These are phyloP conservation scores for Bufo bufo DNA, from an alignment of 2,113 vertebrate genomes.

Conservation along the genomic window DNA sequence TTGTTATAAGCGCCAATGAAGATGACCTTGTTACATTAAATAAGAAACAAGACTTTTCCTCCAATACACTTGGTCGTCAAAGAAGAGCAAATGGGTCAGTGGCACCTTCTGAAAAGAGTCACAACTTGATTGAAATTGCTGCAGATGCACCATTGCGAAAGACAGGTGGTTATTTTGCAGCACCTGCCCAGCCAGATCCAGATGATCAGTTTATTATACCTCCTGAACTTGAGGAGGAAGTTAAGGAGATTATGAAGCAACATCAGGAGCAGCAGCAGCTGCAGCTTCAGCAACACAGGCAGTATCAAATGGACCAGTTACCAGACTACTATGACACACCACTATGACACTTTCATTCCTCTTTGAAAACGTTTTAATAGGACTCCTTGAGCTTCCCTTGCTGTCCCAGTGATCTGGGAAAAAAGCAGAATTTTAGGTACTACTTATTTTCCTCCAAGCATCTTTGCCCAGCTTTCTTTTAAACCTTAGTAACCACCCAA, in stretches of 20 bases:
- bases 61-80: conserved; percentile 73
- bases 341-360: conserved; percentile 78
- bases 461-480: conserved; percentile 27
- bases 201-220: conserved; percentile 98
- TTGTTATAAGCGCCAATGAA: conserved; percentile 77
- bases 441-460: conserved; percentile 24
- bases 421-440: conserved; percentile 52
- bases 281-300: conserved; percentile 78
- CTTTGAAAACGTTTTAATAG: conserved; percentile 21
- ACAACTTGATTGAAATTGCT: conserved; percentile 94
- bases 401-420: conserved; percentile 14
- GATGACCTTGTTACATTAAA: conserved; percentile 60
- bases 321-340: conserved; percentile 89
- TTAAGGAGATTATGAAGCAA: conserved; percentile 97
- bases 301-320: conserved; percentile 77
- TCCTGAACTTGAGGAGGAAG: conserved; percentile 96
- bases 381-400: conserved; percentile 37
- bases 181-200: conserved; percentile 91
- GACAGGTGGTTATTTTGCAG: conserved; percentile 92
- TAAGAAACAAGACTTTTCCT: conserved; percentile 66
- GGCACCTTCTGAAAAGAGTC: conserved; percentile 88
- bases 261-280: conserved; percentile 87
- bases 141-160: conserved; percentile 86
- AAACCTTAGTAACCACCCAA: conserved; percentile 38
- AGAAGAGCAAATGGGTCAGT: conserved; percentile 89